A percentile compares a stretch with the other conserved stretches of the same genome.
Evolutionary conservation across 2,888 invertebrate species (phyloP).

Genomic region (Charanyca ferruginea): DNA sequence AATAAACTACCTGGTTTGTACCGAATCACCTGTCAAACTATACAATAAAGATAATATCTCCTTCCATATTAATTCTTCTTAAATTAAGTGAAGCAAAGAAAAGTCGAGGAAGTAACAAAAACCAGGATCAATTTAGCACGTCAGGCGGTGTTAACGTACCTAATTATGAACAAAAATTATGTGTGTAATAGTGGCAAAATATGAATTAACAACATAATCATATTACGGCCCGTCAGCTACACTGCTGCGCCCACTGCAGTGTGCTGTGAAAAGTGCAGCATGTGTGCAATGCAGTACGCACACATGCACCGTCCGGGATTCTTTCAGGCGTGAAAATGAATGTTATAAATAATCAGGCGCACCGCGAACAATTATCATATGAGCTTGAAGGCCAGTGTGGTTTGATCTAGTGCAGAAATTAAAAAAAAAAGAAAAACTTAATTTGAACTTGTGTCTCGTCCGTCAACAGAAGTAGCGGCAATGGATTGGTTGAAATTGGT

Average conservation of each 20-base stretch:
- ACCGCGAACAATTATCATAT: conserved; percentile 86
- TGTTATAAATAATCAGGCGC: conserved; percentile 90
- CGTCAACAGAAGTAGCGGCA: conserved; percentile 75
- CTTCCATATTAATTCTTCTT: background rate
- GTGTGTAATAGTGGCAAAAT: conserved; percentile 36
- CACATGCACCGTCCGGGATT: conserved; percentile 67
- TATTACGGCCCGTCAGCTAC: conserved; percentile 31
- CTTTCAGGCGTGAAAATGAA: conserved; percentile 91
- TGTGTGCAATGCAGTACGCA: conserved; percentile 64
- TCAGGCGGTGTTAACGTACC: conserved; percentile 37
- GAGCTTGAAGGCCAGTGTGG: conserved; percentile 84
- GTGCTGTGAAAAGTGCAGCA: conserved; percentile 57
- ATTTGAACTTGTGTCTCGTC: conserved; percentile 48
- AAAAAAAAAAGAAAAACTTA: conserved; percentile 65
- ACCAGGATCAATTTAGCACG: conserved; percentile 24
- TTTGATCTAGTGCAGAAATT: conserved; percentile 75
- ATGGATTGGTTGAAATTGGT: conserved; percentile 91
- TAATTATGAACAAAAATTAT: conserved; percentile 43
- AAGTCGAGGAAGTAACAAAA: conserved; percentile 22
- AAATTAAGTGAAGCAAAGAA: background rate
- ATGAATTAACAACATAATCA: conserved; percentile 42
- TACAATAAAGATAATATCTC: background rate
- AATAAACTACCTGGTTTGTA: too few species aligned
- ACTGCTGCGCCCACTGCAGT: conserved; percentile 27
- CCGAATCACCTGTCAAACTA: too few species aligned